Percentiles rank a stretch among this genome's conserved stretches.
phyloP scores from a whole-genome alignment of 2,113 vertebrate species.

The Oncorhynchus tshawytscha region DNA sequence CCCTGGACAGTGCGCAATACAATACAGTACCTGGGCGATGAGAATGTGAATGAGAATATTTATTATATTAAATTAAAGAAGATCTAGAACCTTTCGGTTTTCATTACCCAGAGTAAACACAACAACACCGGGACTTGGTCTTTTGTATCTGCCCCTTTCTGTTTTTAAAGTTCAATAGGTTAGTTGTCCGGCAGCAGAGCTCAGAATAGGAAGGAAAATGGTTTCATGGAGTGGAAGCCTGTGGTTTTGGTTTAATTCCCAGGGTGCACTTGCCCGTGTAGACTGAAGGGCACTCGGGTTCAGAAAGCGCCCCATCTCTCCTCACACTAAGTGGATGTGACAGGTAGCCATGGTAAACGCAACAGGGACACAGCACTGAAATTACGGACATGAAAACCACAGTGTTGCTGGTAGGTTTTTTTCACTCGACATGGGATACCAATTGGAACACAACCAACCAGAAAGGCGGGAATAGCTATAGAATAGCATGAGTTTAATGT shows the following conservation, averaged over 20 bases:
- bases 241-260: constrained; percentile 62
- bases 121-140: constrained; percentile 28
- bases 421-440: constrained; percentile 21
- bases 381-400: constrained; percentile 58
- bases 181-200: constrained; percentile 47
- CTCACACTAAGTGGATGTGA: constrained; percentile 62
- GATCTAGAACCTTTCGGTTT: constrained; percentile 36
- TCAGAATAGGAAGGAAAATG: constrained; percentile 53
- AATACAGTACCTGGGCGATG: constrained; percentile 15
- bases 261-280: constrained; percentile 51
- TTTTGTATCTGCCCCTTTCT: constrained; percentile 47
- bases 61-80: no score
- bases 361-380: constrained; percentile 52
- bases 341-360: constrained; percentile 45
- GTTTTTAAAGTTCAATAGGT: constrained; percentile 57
- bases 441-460: constrained; percentile 39
- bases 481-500: constrained; percentile 29
- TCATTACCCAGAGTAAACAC: constrained; percentile 55
- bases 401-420: constrained; percentile 20
- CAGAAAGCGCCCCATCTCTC: constrained; percentile 48
- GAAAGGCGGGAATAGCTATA: constrained; percentile 1
- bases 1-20: constrained; percentile 5
- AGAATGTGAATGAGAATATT: constrained; percentile 9
- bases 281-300: constrained; percentile 65
- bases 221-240: constrained; percentile 67